Conservation (phyloP, 2,888 invertebrate species). For the Patella caerulea region DNA sequence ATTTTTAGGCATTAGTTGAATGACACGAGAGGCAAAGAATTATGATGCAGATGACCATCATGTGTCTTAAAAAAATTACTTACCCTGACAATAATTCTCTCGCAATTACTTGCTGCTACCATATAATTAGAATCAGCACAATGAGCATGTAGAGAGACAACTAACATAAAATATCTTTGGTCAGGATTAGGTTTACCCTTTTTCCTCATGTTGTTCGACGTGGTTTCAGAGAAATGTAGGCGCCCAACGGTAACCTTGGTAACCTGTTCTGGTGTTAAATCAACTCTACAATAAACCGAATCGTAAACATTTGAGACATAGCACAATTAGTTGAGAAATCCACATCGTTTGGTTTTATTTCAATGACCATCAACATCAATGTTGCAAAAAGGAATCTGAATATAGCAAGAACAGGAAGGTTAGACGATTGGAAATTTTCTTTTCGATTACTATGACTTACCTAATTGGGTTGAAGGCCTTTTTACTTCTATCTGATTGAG, state of each 20-base stretch:
- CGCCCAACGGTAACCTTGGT: conserved; percentile 85
- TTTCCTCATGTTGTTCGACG: conserved; percentile 98
- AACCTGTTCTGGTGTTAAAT: conserved; percentile 80
- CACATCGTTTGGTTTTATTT: no score
- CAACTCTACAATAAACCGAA: conserved; percentile 51
- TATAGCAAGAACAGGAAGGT: no score
- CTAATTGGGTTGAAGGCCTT: conserved; percentile 95
- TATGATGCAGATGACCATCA: background rate
- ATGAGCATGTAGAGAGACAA: conserved; percentile 93
- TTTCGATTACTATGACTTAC: conserved; percentile 77
- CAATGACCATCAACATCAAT: no score
- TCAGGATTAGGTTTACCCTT: conserved; percentile 99
- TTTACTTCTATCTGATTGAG: conserved; percentile 97
- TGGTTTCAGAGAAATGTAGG: conserved; percentile 98
- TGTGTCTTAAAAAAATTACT: conserved; percentile 61
- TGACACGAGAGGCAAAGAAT: background rate
- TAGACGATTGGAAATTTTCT: no score
- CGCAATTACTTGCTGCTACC: conserved; percentile 87
- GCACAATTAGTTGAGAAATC: no score
- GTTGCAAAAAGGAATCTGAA: no score
- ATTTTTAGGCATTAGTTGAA: background rate
- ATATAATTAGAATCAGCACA: conserved; percentile 80
- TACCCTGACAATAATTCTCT: conserved; percentile 96
- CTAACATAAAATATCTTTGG: conserved; percentile 95
- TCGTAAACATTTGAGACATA: no score